Evolutionary conservation across 2,888 invertebrate genomes (phyloP).

Genomic region (Pecten maximus): DNA sequence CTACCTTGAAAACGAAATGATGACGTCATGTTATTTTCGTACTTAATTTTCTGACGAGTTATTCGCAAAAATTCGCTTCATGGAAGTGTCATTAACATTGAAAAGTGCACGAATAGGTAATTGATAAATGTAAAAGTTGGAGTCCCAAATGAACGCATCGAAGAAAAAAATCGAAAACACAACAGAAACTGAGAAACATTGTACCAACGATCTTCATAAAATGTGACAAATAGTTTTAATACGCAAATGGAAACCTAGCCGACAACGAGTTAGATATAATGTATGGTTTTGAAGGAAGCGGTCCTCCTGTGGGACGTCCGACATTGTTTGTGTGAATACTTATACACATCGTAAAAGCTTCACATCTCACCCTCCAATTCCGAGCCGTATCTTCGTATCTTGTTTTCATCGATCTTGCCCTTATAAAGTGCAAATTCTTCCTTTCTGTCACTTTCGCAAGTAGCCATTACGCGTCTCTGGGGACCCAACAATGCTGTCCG

Average conservation of each 20-base stretch:
- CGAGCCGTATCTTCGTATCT: neutral
- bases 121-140: too few relatives aligned
- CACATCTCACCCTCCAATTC: neutral
- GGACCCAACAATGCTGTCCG: neutral
- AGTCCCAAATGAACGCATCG: too few relatives aligned
- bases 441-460: neutral
- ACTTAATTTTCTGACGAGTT: too few relatives aligned
- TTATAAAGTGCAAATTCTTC: constrained; percentile 9
- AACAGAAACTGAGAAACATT: too few relatives aligned
- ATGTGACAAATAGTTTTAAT: neutral
- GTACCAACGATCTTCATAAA: too few relatives aligned
- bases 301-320: neutral
- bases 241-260: neutral
- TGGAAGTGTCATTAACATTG: too few relatives aligned
- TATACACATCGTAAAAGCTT: constrained; percentile 3
- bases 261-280: neutral
- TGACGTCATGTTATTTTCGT: too few relatives aligned
- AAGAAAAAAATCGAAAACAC: too few relatives aligned
- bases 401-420: neutral
- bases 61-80: too few relatives aligned
- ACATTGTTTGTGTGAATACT: neutral
- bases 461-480: neutral
- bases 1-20: too few relatives aligned
- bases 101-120: too few relatives aligned
- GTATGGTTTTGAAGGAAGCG: neutral